These are phyloP conservation scores for Cassiopea andromeda DNA, from an alignment of 30 jellyfish, hydroid and myxozoan genomes.

Conservation along the genomic window DNA sequence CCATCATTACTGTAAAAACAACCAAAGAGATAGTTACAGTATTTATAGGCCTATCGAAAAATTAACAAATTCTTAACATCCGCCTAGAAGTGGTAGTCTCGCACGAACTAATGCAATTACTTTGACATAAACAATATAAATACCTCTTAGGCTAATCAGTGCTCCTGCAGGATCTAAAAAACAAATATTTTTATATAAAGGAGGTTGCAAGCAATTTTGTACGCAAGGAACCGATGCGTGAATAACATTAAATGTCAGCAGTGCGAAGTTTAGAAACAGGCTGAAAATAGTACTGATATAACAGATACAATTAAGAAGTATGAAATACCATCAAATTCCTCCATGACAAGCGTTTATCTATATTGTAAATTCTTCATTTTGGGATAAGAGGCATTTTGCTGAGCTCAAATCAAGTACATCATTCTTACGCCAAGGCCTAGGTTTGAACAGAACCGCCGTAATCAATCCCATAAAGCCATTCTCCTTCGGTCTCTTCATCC, in stretches of 20 bases:
- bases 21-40: background rate
- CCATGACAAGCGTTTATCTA: background rate
- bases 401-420: too few relatives aligned
- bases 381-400: background rate
- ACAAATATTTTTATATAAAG: background rate
- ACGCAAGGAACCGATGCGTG: background rate
- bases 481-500: too few relatives aligned
- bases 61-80: background rate
- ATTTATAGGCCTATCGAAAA: background rate
- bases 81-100: background rate
- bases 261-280: background rate
- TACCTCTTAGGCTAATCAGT: conserved; percentile 15
- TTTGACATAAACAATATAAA: background rate
- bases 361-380: background rate
- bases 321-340: conserved; percentile 1
- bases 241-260: background rate
- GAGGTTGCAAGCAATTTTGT: background rate
- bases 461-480: background rate
- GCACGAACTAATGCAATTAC: background rate
- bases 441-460: conserved; percentile 12
- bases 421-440: background rate
- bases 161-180: conserved; percentile 1
- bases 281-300: background rate
- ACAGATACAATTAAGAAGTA: too few relatives aligned
- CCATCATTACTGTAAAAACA: background rate